These are phyloP conservation scores for Drosophila ezoana DNA, from an alignment of 2,888 invertebrate genomes.

Conservation along the genomic window DNA sequence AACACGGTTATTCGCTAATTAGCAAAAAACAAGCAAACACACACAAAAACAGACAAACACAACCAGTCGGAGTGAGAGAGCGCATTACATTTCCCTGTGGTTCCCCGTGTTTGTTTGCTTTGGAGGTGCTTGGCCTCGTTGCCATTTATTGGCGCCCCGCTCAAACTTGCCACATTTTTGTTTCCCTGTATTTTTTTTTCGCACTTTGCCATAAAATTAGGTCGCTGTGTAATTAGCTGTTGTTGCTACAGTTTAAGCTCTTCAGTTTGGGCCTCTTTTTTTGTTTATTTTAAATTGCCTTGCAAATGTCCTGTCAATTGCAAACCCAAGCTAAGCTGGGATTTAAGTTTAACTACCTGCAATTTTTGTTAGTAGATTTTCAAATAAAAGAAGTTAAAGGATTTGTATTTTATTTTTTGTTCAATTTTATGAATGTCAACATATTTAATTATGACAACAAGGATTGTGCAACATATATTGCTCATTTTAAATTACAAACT, in stretches of 20 bases:
- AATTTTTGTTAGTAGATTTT: not conserved
- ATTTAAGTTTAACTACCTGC: not conserved
- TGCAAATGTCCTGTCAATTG: conserved; percentile 28
- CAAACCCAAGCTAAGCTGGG: not conserved
- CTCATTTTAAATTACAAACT: no score
- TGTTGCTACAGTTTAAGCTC: conserved; percentile 66
- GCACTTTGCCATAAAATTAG: conserved; percentile 68
- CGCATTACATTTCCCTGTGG: conserved; percentile 66
- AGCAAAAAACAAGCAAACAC: conserved; percentile 76
- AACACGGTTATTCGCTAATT: conserved; percentile 82
- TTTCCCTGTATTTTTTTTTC: conserved; percentile 40
- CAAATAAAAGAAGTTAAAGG: no score
- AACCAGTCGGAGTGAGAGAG: conserved; percentile 8
- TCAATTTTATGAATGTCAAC: no score
- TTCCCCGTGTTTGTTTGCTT: conserved; percentile 62
- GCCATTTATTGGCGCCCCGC: conserved; percentile 70
- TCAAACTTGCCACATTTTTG: conserved; percentile 46
- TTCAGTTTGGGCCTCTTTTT: conserved; percentile 37
- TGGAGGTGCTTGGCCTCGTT: conserved; percentile 75
- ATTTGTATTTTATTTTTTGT: not conserved
- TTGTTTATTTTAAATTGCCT: conserved; percentile 51
- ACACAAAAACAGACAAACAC: conserved; percentile 23
- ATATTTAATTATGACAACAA: no score
- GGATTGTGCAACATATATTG: no score
- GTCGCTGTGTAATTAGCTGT: conserved; percentile 73